Conservation (phyloP, 92 coral and sea anemone genomes). For the Scolanthus callimorphus region DNA sequence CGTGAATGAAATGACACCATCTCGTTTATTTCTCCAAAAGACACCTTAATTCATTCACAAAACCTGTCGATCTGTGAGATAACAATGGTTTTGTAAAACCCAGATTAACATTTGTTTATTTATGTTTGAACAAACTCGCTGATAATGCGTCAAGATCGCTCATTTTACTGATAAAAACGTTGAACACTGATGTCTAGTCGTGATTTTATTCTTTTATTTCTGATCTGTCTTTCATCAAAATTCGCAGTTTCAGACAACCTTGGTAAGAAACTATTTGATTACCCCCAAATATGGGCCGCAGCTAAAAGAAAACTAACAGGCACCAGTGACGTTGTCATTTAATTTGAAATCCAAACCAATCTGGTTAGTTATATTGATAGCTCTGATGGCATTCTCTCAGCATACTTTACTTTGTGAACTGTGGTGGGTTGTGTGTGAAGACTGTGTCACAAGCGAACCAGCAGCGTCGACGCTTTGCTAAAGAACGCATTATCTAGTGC, state of each 20-base stretch:
- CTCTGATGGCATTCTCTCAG: constrained; percentile 20
- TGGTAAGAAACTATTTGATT: constrained; percentile 33
- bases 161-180: neutral
- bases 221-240: constrained; percentile 29
- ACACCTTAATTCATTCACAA: neutral
- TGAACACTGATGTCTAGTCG: neutral
- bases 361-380: constrained; percentile 5
- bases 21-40: neutral
- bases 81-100: neutral
- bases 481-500: constrained; percentile 20
- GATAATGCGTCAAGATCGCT: no score
- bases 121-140: no score
- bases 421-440: constrained; percentile 2
- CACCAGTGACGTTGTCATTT: constrained; percentile 22
- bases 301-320: constrained; percentile 49
- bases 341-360: constrained; percentile 24
- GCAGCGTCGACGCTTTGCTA: neutral
- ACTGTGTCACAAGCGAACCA: constrained; percentile 7
- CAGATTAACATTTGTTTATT: no score
- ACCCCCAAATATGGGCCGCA: constrained; percentile 33
- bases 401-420: constrained; percentile 1
- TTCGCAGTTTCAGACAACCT: constrained; percentile 26
- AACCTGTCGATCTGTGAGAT: neutral
- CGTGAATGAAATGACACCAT: neutral
- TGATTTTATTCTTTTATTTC: neutral